Evolutionary conservation across 2,888 invertebrate genomes (phyloP).

Genomic region (Brachyptera risi): DNA sequence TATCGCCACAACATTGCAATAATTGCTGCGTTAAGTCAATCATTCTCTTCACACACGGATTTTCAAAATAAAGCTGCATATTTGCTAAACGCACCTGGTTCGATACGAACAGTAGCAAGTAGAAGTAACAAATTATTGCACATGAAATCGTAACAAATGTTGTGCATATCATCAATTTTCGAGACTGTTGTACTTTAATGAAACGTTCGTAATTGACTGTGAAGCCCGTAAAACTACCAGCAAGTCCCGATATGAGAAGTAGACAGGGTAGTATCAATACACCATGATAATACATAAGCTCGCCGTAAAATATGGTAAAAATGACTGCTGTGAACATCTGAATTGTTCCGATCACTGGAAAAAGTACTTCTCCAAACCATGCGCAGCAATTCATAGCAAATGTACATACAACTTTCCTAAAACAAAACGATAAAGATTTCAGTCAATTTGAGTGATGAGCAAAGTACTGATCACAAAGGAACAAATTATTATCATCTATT

Average conservation of each 20-base stretch:
- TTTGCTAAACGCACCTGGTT: background rate
- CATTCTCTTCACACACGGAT: background rate
- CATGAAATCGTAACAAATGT: background rate
- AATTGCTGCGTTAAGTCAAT: slow-evolving; percentile 3
- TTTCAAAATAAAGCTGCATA: background rate
- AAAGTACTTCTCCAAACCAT: background rate
- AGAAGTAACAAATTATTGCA: background rate
- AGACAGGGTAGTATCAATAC: background rate
- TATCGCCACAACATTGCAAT: slow-evolving; percentile 1
- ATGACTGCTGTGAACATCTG: background rate
- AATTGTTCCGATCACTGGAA: background rate
- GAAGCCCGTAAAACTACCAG: background rate
- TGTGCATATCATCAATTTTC: background rate
- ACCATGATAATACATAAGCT: background rate
- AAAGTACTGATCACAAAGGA: no score
- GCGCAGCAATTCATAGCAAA: background rate
- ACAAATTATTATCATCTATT: no score
- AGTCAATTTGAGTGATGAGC: no score
- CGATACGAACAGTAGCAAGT: background rate
- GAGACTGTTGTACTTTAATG: background rate
- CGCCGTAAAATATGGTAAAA: background rate
- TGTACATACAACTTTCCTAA: background rate
- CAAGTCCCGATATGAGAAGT: background rate
- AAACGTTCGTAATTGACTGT: background rate
- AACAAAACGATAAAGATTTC: no score